Conservation (phyloP, 2,888 invertebrate species). For the Arrhopalites spinosus region DNA sequence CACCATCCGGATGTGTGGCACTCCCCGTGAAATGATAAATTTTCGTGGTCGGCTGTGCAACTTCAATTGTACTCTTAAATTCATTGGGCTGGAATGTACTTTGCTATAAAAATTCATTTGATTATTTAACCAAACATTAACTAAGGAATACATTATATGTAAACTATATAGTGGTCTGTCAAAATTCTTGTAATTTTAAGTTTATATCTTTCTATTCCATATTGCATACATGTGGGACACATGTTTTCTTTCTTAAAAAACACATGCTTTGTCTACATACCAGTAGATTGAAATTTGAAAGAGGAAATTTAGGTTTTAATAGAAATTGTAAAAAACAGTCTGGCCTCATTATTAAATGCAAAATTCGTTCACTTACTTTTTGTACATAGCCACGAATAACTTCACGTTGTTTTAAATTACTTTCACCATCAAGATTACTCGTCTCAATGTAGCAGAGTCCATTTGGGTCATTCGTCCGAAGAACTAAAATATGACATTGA, state of each 20-base stretch:
- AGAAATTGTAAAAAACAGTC: too few relatives aligned
- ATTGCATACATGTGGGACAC: too few relatives aligned
- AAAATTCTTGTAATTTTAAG: too few relatives aligned
- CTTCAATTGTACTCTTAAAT: conserved; percentile 84
- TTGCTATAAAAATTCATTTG: conserved; percentile 63
- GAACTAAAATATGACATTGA: too few relatives aligned
- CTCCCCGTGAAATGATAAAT: conserved; percentile 93
- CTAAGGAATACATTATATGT: conserved; percentile 1
- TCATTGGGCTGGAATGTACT: conserved; percentile 76
- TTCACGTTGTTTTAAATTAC: conserved; percentile 90
- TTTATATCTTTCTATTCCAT: too few relatives aligned
- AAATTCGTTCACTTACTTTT: conserved; percentile 63
- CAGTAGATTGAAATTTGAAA: too few relatives aligned
- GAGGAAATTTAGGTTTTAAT: too few relatives aligned
- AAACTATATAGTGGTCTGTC: too few relatives aligned
- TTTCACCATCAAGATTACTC: conserved; percentile 94
- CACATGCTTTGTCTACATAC: too few relatives aligned
- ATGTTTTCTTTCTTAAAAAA: too few relatives aligned
- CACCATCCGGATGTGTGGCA: conserved; percentile 78
- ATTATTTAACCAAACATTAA: too few relatives aligned
- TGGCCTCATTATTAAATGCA: too few relatives aligned
- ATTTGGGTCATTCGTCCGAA: conserved; percentile 83
- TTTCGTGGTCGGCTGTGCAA: conserved; percentile 93
- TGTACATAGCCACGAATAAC: conserved; percentile 78
- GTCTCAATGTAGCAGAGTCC: conserved; percentile 95